Conservation (phyloP, 1,140 invertebrate species). For the Pseudomyrmex dendroicus region DNA sequence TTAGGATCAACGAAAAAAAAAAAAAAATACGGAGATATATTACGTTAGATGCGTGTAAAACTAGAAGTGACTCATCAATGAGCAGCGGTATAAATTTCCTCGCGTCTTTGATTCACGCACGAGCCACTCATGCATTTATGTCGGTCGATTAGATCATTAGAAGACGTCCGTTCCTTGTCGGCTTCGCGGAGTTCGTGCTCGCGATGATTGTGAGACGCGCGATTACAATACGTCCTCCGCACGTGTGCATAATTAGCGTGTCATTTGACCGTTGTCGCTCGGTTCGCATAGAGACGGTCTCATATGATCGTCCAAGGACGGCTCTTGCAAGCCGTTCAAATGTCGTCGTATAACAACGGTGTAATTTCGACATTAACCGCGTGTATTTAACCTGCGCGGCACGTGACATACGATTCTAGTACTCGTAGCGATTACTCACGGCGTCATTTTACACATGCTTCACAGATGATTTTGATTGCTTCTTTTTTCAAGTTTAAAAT, state of each 20-base stretch:
- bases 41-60: background rate
- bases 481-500: too few relatives aligned
- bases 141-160: background rate
- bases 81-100: background rate
- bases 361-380: constrained; percentile 16
- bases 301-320: constrained; percentile 32
- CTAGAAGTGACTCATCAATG: background rate
- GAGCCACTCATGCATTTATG: background rate
- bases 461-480: background rate
- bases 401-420: constrained; percentile 12
- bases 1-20: too few relatives aligned
- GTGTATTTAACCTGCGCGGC: constrained; percentile 23
- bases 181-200: constrained; percentile 2
- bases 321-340: constrained; percentile 22
- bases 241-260: constrained; percentile 53
- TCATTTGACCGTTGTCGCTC: constrained; percentile 43
- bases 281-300: constrained; percentile 12
- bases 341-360: background rate
- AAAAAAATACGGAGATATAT: background rate
- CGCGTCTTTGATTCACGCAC: background rate
- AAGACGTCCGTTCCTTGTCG: constrained; percentile 13
- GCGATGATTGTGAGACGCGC: constrained; percentile 21
- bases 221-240: constrained; percentile 52
- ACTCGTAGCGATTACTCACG: background rate
- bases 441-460: background rate